These are phyloP conservation scores for Tragelaphus scriptus DNA, from an alignment of 2,113 vertebrate species.

Conservation along the genomic window DNA sequence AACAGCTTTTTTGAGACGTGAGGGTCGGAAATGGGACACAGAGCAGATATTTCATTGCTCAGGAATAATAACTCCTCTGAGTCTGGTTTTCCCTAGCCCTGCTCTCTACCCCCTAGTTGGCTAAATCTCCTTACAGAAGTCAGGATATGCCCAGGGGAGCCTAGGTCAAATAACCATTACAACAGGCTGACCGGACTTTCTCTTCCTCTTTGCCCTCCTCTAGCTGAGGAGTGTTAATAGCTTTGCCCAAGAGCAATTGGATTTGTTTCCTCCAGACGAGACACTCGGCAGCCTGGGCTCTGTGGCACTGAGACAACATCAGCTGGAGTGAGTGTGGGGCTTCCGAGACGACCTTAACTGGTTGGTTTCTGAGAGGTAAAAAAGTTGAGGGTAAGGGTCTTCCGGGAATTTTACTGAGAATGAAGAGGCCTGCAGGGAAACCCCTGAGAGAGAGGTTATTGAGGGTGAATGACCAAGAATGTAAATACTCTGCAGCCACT, in stretches of 20 bases:
- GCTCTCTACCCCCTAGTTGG: not conserved
- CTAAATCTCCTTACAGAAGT: not conserved
- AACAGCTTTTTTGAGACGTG: not conserved
- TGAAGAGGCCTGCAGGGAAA: not conserved
- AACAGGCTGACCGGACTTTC: not conserved
- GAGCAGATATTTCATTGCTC: not conserved
- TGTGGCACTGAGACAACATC: not conserved
- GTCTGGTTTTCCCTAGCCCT: not conserved
- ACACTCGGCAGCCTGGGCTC: slow-evolving; percentile 26
- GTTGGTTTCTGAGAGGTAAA: not conserved
- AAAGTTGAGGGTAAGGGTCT: not conserved
- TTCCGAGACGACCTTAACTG: not conserved
- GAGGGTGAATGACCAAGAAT: not conserved
- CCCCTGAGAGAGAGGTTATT: not conserved
- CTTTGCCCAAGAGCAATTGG: slow-evolving; percentile 37
- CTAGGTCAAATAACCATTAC: slow-evolving; percentile 51
- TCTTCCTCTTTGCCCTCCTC: slow-evolving; percentile 28
- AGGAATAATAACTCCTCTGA: not conserved
- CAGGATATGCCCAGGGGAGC: not conserved
- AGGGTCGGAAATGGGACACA: not conserved
- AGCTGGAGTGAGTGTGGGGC: not conserved
- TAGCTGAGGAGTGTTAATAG: slow-evolving; percentile 34
- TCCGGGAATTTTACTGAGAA: not conserved
- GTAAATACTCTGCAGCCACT: not conserved
- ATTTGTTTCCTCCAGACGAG: not conserved